These are phyloP conservation scores for Tyto alba DNA, from an alignment of 2,113 vertebrate genomes.

Conservation along the genomic window DNA sequence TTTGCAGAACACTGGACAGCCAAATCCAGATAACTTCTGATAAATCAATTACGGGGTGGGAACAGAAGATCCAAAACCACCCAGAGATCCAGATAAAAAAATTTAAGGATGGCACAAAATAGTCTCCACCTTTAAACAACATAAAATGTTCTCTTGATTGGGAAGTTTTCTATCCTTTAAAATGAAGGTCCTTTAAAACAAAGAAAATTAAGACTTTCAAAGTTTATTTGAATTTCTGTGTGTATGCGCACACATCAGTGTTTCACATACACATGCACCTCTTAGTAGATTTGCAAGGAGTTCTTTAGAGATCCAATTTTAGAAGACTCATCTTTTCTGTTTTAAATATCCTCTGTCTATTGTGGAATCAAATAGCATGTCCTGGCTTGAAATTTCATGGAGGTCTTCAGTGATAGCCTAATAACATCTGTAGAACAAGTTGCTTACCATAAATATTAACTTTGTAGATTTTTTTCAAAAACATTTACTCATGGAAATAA, in stretches of 20 bases:
- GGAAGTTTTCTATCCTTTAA: neutral
- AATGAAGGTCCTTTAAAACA: neutral
- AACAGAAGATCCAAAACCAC: neutral
- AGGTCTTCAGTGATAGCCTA: neutral
- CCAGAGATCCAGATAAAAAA: neutral
- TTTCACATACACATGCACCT: neutral
- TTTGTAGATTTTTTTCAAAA: neutral
- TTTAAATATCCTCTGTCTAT: neutral
- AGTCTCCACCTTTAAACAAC: neutral
- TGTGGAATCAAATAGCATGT: neutral
- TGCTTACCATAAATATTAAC: neutral
- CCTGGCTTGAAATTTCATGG: neutral
- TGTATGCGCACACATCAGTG: accelerated
- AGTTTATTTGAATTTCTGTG: neutral
- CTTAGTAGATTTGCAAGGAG: accelerated
- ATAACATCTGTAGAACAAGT: neutral
- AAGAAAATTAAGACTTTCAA: neutral
- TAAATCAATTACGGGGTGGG: neutral
- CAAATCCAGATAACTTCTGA: neutral
- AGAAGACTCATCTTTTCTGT: neutral
- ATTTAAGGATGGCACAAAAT: neutral
- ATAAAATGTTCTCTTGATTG: neutral
- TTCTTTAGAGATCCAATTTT: neutral
- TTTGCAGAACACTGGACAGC: neutral
- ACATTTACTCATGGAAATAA: neutral